A percentile compares a stretch with the other conserved stretches of the same genome.
Evolutionary conservation across 2,797 vertebrate genomes (phyloP).

Genomic region (Cossypha heuglini): DNA sequence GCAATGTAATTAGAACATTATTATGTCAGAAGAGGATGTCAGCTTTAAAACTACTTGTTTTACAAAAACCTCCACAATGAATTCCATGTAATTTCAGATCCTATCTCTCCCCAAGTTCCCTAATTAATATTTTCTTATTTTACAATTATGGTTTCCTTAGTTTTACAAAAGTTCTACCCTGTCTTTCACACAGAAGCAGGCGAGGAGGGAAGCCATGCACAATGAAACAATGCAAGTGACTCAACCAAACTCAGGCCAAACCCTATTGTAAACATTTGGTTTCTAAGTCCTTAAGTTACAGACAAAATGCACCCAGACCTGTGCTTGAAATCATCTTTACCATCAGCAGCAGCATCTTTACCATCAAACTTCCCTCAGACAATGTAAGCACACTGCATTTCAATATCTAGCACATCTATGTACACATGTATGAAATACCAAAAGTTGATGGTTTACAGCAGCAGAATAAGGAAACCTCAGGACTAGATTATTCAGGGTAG

Average conservation of each 20-base stretch:
- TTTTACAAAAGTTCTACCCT: slow-evolving; percentile 14
- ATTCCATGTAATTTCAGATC: slow-evolving; percentile 34
- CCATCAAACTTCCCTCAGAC: background rate
- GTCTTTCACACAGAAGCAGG: slow-evolving; percentile 10
- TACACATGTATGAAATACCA: background rate
- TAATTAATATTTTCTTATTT: slow-evolving; percentile 55
- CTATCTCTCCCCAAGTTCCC: background rate
- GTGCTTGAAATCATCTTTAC: background rate
- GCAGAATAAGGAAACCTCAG: background rate
- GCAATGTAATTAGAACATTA: background rate
- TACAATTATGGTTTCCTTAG: slow-evolving; percentile 40
- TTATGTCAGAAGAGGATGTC: slow-evolving; percentile 50
- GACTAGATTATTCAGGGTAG: background rate
- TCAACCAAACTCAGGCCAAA: background rate
- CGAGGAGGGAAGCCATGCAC: slow-evolving; percentile 17
- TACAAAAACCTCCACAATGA: slow-evolving; percentile 29
- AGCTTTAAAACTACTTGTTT: slow-evolving; percentile 24
- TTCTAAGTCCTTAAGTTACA: background rate
- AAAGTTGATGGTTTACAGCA: background rate
- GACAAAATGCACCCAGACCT: background rate
- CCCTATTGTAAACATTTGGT: background rate
- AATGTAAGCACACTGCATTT: background rate
- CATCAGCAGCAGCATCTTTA: background rate
- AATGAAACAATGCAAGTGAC: slow-evolving; percentile 64
- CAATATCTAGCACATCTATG: accelerated